Evolutionary conservation across 2,113 vertebrate genomes (phyloP).

Genomic region (Pterocles orientalis): DNA sequence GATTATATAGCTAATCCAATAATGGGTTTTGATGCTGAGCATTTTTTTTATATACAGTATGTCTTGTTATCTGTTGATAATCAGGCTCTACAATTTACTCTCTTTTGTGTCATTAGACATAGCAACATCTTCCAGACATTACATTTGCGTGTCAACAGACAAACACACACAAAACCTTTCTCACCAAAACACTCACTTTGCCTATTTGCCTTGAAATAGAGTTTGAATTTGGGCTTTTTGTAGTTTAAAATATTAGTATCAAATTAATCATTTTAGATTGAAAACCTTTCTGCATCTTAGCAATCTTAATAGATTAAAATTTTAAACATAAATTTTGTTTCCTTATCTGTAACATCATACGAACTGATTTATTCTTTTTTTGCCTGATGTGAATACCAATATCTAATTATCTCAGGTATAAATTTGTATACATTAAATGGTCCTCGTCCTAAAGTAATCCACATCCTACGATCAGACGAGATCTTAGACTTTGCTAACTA

Average conservation of each 20-base stretch:
- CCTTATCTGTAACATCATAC: conserved; percentile 20
- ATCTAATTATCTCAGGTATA: conserved; percentile 12
- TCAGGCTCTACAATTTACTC: conserved; percentile 84
- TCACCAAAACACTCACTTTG: conserved; percentile 67
- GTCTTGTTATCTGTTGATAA: conserved; percentile 86
- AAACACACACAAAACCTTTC: conserved; percentile 68
- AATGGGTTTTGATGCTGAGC: conserved; percentile 84
- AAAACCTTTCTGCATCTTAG: conserved; percentile 3
- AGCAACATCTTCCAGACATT: conserved; percentile 77
- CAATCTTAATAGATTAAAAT: conserved; percentile 53
- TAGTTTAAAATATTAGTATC: conserved; percentile 60
- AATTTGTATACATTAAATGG: neutral
- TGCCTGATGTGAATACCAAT: neutral
- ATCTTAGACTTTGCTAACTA: neutral
- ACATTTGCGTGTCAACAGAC: conserved; percentile 75
- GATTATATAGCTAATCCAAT: conserved; percentile 89
- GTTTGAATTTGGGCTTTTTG: conserved; percentile 44
- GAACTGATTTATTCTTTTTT: conserved; percentile 48
- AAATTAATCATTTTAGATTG: conserved; percentile 50
- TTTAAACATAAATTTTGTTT: conserved; percentile 46
- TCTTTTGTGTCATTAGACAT: conserved; percentile 80
- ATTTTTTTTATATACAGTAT: conserved; percentile 86
- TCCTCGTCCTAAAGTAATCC: neutral
- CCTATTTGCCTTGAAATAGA: conserved; percentile 22
- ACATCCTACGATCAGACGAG: neutral